phyloP scores from a whole-genome alignment of 2,113 vertebrate genomes.

The Seriola dumerili region DNA sequence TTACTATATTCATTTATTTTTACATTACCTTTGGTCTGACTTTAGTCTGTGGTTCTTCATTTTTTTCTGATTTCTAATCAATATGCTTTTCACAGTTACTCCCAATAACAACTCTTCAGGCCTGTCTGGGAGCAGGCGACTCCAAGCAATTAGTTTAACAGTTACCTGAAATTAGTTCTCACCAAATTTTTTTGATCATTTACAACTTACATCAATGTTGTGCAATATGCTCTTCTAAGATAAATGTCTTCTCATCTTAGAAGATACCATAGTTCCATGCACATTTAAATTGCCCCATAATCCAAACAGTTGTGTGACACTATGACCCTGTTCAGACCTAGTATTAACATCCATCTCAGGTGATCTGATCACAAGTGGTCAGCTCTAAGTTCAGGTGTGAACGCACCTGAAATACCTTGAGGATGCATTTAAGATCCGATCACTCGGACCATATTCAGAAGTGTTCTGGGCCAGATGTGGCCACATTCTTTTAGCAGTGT shows the following conservation, averaged over 20 bases:
- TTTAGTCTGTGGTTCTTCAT: neutral
- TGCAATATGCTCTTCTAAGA: neutral
- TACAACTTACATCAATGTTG: neutral
- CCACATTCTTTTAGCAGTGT: too few relatives aligned
- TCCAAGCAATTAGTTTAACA: neutral
- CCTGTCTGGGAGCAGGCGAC: neutral
- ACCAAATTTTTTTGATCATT: neutral
- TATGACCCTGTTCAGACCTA: too few relatives aligned
- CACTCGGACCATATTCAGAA: too few relatives aligned
- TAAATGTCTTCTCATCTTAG: neutral
- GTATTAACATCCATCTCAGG: too few relatives aligned
- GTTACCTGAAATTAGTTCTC: neutral
- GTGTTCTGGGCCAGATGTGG: too few relatives aligned
- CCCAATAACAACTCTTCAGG: neutral
- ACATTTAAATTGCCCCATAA: neutral
- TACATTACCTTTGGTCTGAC: neutral
- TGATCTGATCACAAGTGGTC: too few relatives aligned
- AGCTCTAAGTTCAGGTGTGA: too few relatives aligned
- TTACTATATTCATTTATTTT: neutral
- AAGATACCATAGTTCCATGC: neutral
- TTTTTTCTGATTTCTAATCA: neutral
- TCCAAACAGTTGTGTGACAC: neutral
- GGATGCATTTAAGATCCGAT: too few relatives aligned
- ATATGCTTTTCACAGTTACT: neutral
- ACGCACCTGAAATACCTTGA: too few relatives aligned